Base-by-base conservation (phyloP, 2,113 vertebrate genomes). In the Promerops cafer region DNA sequence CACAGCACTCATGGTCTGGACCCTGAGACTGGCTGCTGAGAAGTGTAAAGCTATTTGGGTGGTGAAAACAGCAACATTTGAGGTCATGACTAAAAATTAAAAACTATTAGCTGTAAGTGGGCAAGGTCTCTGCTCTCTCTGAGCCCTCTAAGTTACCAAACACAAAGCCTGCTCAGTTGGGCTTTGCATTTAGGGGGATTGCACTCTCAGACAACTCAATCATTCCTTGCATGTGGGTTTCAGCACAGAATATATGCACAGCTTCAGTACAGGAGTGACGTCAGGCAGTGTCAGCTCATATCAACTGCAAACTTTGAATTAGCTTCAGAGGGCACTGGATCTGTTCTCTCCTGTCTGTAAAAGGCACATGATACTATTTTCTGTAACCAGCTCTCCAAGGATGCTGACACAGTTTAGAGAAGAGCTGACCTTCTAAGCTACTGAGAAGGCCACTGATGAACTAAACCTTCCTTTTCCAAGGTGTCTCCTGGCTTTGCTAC, bases 371-470 rank as follows among this genome's bases (percentile, higher is more conserved):
- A 84, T 64, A 88, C 64, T 63, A 63, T 94, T 96, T 96, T 92
- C 87, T 96, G 90, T 78, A 96, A 80, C 94, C 85, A 90, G 68
- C 71, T 96, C 92, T 94, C 90, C 88, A 83, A 96, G 90, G 94
- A 93, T 81, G 87, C 91, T 93, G 91, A 92, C 85, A 93, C 85
- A 86, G 72, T 53, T 91, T 93, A 95, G 60, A 88, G 85, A 91
- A 95, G 63, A 70, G 91, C 42, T 94, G 95, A 96, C 94, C 87
- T 83, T 91, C 93, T 83, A 66, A 90, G 94, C 93, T 59, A 86
- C 82, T 74, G 81, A 96, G 92, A 90, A 82, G 64, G 79, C 72
- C 68, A 53, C 59, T 77, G 91, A 77, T 61, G 71, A 90, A 66
- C 79, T 83, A 92, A 96, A 93, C 71, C 85, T 94, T 93, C 83